Percentiles rank a stretch among this genome's conserved stretches.
These are phyloP conservation scores for Oxygymnocypris stewartii DNA, from an alignment of 2,113 vertebrate genomes.

Conservation along the genomic window DNA sequence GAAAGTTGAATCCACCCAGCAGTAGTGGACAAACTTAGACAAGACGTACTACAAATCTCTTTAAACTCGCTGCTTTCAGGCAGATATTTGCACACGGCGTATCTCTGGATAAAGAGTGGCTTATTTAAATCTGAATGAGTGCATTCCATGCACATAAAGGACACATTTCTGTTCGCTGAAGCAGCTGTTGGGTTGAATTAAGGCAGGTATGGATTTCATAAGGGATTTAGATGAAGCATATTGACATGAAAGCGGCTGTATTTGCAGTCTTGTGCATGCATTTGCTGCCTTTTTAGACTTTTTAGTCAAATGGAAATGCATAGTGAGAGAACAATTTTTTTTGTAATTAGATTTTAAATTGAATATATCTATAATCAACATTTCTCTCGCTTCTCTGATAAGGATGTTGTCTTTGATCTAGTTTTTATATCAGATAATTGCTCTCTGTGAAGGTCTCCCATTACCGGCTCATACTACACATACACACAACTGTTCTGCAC, in stretches of 20 bases:
- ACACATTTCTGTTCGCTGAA: slow-evolving; percentile 18
- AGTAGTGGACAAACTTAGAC: background rate
- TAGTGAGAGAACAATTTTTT: background rate
- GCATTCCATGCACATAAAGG: background rate
- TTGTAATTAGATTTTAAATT: background rate
- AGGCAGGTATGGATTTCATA: slow-evolving; percentile 16
- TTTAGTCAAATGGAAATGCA: background rate
- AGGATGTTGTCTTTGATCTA: background rate
- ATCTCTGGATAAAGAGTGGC: slow-evolving; percentile 8
- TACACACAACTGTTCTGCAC: background rate
- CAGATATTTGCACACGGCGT: background rate
- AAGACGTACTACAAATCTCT: background rate
- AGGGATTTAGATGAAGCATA: background rate
- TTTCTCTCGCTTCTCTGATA: background rate
- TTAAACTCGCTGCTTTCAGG: background rate
- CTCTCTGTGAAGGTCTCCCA: slow-evolving; percentile 40
- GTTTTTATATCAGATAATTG: slow-evolving; percentile 28
- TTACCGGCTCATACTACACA: slow-evolving; percentile 42
- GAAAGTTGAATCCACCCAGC: background rate
- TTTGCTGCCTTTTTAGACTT: background rate
- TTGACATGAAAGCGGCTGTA: background rate
- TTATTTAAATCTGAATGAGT: slow-evolving; percentile 9
- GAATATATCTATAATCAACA: background rate
- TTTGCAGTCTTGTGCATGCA: background rate
- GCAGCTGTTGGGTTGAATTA: slow-evolving; percentile 12